These are phyloP conservation scores for Phaethornis superciliosus DNA, from an alignment of 2,113 vertebrate genomes.

Conservation along the genomic window DNA sequence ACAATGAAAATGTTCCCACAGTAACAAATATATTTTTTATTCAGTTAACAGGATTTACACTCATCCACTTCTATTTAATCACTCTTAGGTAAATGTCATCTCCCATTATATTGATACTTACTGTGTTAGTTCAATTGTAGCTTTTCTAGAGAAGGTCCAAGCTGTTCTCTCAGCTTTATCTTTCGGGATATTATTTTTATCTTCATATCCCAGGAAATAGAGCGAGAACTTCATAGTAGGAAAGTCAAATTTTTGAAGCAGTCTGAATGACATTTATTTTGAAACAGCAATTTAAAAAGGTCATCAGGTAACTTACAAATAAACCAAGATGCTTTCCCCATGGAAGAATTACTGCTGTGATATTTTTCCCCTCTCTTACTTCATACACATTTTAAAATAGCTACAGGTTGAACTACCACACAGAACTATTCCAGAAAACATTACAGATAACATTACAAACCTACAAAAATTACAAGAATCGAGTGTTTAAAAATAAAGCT, in stretches of 20 bases:
- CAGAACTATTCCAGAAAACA: not conserved
- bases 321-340: not conserved
- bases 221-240: constrained; percentile 94
- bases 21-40: not conserved
- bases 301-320: not conserved
- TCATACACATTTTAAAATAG: not conserved
- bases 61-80: not conserved
- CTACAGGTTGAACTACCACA: not conserved
- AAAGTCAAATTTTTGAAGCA: constrained; percentile 95
- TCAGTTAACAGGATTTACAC: not conserved
- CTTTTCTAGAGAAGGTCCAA: constrained; percentile 94
- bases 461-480: not conserved
- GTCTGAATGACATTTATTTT: constrained; percentile 72
- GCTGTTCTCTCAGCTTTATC: constrained; percentile 82
- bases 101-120: constrained; percentile 65
- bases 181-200: constrained; percentile 91
- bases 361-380: not conserved
- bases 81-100: not conserved
- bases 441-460: not conserved
- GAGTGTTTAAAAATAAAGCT: not conserved
- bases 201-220: constrained; percentile 94
- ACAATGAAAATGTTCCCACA: not conserved
- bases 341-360: not conserved
- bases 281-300: not conserved
- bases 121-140: constrained; percentile 93